Evolutionary conservation across 1,140 invertebrate genomes (phyloP), one percentile per base, ranked within the genome.

Genomic region (Hermetia illucens): DNA sequence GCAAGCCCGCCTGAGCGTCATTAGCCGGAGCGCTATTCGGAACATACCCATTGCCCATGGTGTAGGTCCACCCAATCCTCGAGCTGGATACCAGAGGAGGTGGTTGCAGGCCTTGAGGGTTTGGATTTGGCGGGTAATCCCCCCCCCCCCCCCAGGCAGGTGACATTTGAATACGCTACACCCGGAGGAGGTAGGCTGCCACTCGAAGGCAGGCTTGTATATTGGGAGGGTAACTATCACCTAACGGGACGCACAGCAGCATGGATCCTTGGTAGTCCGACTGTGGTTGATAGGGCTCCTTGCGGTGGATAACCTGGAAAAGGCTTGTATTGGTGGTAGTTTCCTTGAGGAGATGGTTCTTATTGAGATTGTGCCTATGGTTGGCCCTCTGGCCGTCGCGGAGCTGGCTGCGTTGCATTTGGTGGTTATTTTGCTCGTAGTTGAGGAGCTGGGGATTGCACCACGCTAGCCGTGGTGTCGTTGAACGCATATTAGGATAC

Each of bases 261-360:
- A 54, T 56, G 21, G 52, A 39, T n/a, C 49, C 48, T 19, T 52
- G 62, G 52, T 66, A 66, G 20, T 64, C 63, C 39, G 64, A 61
- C 39, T 59, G 61, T 2, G 54, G 55, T 55, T 68, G 66, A 29
- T 50, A 47, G 10, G 57, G 58, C 36, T 65, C 55, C 55, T 18
- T 58, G 53, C 24, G 67, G 63, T 27, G 65, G 63, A 45, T 68
- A 69, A 18, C 58, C 62, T 17, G 64, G 62, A 47, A 64, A 68
- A 42, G 67, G 64, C 5, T 57, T 55, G 34, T 59, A 56, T 41
- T 64, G 64, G 32, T 65, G 63, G 44, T 66, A 67, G 30, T 53
- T 58, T n/a, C 55, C 59, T 18, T 58, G 22, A 47, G 63, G 58
- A 41, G 65, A 49, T 47, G 62, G 49, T 12, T 47, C 50, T 8